These are phyloP conservation scores for Ctenicera cuprea DNA, from an alignment of 2,888 invertebrate species.

Conservation along the genomic window DNA sequence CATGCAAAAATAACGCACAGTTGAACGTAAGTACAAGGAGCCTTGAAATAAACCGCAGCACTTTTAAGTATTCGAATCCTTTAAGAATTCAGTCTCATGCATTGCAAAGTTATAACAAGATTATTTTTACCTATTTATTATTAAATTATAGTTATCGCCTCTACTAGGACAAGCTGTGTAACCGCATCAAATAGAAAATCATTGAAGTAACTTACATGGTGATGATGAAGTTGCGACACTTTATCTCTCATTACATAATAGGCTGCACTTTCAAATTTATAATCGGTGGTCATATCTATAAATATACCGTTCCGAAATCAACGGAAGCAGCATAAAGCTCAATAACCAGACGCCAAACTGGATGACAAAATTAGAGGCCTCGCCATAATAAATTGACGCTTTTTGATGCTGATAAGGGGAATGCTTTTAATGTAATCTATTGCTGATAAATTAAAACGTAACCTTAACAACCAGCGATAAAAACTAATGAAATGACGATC, in stretches of 20 bases:
- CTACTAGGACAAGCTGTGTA: too few species aligned
- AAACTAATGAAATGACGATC: neutral
- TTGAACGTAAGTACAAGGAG: neutral
- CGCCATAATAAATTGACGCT: neutral
- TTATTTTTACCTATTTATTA: neutral
- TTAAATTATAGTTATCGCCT: neutral
- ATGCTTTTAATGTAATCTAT: neutral
- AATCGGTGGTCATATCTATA: neutral
- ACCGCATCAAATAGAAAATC: too few species aligned
- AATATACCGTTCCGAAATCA: neutral
- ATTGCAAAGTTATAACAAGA: slow-evolving; percentile 2
- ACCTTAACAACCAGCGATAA: neutral
- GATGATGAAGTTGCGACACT: neutral
- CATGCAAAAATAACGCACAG: too few species aligned
- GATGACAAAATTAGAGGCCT: neutral
- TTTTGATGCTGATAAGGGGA: neutral
- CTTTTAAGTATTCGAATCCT: slow-evolving; percentile 20
- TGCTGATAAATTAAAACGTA: neutral
- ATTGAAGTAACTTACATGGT: neutral
- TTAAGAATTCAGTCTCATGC: slow-evolving; percentile 1
- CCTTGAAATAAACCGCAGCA: neutral
- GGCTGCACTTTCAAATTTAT: slow-evolving; percentile 5
- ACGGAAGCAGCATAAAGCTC: neutral
- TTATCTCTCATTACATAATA: neutral
- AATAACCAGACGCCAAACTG: neutral